Evolutionary conservation across 2,113 vertebrate genomes (phyloP).

Genomic region (Etheostoma spectabile): DNA sequence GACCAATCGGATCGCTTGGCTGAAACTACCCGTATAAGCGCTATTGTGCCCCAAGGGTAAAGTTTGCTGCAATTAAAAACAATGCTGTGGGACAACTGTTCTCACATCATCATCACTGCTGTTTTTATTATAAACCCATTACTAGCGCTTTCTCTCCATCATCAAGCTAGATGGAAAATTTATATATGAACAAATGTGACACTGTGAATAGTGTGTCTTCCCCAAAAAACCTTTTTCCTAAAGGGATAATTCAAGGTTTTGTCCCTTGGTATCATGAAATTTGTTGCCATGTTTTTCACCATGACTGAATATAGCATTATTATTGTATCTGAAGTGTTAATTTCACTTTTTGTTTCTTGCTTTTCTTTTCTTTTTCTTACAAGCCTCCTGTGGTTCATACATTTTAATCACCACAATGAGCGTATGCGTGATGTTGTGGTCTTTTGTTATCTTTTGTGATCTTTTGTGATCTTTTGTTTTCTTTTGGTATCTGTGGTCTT

Average conservation of each 20-base stretch:
- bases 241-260: background rate
- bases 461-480: slow-evolving; percentile 46
- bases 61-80: slow-evolving; percentile 59
- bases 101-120: background rate
- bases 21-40: slow-evolving; percentile 43
- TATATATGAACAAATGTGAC: background rate
- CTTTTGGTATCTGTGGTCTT: slow-evolving; percentile 38
- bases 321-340: background rate
- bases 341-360: background rate
- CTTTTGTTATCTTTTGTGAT: slow-evolving; percentile 31
- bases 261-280: background rate
- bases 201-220: background rate
- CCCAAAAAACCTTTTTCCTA: background rate
- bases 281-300: background rate
- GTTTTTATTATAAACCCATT: background rate
- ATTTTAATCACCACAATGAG: slow-evolving; percentile 31
- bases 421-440: slow-evolving; percentile 20
- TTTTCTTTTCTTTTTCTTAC: background rate
- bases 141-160: background rate
- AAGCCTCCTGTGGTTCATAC: background rate
- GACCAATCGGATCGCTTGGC: slow-evolving; percentile 46
- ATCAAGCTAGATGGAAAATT: background rate
- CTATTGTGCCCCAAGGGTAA: slow-evolving; percentile 60
- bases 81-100: slow-evolving; percentile 36
- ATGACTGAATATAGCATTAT: background rate